Evolutionary conservation across 30 jellyfish, hydroid and myxozoan genomes (phyloP).

Genomic region (Hydra vulgaris): DNA sequence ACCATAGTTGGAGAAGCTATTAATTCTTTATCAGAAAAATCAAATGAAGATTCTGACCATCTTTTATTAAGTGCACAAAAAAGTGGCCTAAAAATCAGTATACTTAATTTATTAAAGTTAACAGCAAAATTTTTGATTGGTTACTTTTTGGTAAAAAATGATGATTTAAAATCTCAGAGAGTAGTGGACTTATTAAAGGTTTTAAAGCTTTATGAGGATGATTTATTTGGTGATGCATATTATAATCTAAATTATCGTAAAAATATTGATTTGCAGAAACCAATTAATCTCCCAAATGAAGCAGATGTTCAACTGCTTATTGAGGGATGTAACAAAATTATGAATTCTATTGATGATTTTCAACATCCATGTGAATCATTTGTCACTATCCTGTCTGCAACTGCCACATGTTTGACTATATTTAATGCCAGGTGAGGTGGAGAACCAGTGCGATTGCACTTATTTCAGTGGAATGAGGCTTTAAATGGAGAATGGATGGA

Average conservation of each 20-base stretch:
- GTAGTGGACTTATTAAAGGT: constrained; percentile 20
- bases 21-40: background rate
- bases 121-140: constrained; percentile 22
- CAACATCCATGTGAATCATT: background rate
- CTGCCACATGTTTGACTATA: background rate
- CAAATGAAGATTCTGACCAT: constrained; percentile 7
- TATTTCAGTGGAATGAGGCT: constrained; percentile 30
- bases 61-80: background rate
- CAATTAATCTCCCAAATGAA: constrained; percentile 20
- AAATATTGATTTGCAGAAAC: constrained; percentile 13
- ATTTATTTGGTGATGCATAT: constrained; percentile 25
- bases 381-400: background rate
- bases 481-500: constrained; percentile 26
- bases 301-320: constrained; percentile 16
- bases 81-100: constrained; percentile 17
- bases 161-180: constrained; percentile 9
- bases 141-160: constrained; percentile 12
- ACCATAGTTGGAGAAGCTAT: constrained; percentile 9
- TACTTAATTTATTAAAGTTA: constrained; percentile 2
- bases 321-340: constrained; percentile 6
- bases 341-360: constrained; percentile 1
- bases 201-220: constrained; percentile 10
- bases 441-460: constrained; percentile 16
- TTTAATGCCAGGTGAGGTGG: constrained; percentile 30
- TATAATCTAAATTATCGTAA: constrained; percentile 10